These are phyloP conservation scores for Drosophila kuntzei DNA, from an alignment of 2,888 invertebrate species.

Conservation along the genomic window DNA sequence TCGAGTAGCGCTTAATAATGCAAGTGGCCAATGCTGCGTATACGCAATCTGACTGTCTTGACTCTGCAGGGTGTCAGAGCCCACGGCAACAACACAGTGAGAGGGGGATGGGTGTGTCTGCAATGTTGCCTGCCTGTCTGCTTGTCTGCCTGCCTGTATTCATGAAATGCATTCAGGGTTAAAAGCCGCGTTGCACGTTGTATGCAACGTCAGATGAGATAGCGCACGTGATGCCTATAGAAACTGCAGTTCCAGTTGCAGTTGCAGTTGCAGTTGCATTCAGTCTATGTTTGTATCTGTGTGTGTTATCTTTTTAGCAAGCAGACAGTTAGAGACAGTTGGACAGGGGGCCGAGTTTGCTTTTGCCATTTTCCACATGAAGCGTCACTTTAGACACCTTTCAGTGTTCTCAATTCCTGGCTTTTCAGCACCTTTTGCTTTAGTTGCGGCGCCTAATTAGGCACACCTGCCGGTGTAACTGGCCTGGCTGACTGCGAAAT, in stretches of 20 bases:
- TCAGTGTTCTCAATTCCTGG: conserved; percentile 23
- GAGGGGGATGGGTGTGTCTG: conserved; percentile 35
- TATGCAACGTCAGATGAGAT: conserved; percentile 68
- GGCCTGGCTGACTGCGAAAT: conserved; percentile 48
- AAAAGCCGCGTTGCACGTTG: conserved; percentile 64
- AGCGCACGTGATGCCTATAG: conserved; percentile 71
- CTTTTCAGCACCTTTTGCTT: conserved; percentile 63
- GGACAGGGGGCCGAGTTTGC: conserved; percentile 45
- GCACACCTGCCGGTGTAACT: conserved; percentile 56
- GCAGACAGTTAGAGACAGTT: conserved; percentile 14
- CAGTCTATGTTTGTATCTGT: conserved; percentile 6
- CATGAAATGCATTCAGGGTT: conserved; percentile 76
- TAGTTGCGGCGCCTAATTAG: conserved; percentile 73
- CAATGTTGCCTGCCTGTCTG: conserved; percentile 11
- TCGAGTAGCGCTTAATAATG: conserved; percentile 69
- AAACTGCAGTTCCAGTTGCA: conserved; percentile 18
- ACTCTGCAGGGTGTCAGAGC: background rate
- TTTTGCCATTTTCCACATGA: conserved; percentile 68
- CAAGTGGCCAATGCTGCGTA: conserved; percentile 80
- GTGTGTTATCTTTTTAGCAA: conserved; percentile 36
- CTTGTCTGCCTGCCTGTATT: conserved; percentile 55
- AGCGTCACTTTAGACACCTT: conserved; percentile 83
- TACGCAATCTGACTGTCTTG: conserved; percentile 66
- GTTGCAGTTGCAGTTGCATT: conserved; percentile 33
- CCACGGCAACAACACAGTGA: background rate